phyloP scores from a whole-genome alignment of 30 jellyfish, hydroid and myxozoan species.

The Turritopsis rubra region DNA sequence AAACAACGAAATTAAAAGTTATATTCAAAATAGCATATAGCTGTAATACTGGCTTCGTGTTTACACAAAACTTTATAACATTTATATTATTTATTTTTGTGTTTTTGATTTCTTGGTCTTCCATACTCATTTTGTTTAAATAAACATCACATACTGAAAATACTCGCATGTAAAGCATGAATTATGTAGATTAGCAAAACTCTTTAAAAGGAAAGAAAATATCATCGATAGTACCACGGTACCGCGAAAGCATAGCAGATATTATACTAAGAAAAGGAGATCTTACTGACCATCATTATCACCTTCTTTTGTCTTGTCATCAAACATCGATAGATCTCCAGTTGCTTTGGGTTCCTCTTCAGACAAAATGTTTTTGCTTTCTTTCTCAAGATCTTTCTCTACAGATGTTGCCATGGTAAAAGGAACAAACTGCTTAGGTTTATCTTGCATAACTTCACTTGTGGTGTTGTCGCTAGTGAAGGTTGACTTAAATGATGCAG shows the following conservation, averaged over 20 bases:
- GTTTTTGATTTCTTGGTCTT: too few species aligned
- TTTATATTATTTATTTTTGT: too few species aligned
- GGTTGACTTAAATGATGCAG: neutral
- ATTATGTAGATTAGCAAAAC: too few species aligned
- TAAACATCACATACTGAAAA: too few species aligned
- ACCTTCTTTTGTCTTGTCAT: neutral
- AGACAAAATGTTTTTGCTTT: neutral
- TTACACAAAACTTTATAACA: too few species aligned
- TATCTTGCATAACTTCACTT: neutral
- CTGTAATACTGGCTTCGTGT: too few species aligned
- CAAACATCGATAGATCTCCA: neutral
- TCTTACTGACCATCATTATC: neutral
- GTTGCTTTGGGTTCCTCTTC: neutral
- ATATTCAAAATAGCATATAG: too few species aligned
- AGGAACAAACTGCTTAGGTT: neutral
- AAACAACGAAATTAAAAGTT: too few species aligned
- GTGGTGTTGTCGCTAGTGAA: neutral
- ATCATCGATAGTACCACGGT: too few species aligned
- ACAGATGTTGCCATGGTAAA: neutral
- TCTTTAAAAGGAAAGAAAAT: too few species aligned
- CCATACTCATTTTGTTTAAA: too few species aligned
- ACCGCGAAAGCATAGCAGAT: neutral
- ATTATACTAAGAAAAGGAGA: neutral
- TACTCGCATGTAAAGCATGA: too few species aligned
- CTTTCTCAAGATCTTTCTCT: neutral